Base-by-base conservation (phyloP, 2,888 invertebrate genomes). In the Pristionchus exspectatus region DNA sequence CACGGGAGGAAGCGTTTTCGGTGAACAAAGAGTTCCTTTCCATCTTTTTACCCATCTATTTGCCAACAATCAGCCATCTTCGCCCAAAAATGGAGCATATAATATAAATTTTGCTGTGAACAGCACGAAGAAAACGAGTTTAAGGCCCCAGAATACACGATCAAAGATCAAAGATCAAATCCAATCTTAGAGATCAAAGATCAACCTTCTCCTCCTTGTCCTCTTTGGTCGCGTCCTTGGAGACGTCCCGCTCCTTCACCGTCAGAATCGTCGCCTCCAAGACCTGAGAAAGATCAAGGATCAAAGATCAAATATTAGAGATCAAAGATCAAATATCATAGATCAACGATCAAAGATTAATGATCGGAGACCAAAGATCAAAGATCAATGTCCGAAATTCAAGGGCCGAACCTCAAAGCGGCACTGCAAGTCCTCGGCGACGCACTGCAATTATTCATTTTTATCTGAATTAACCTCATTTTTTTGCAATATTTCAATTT, bases 151-250 rank as follows among this genome's bases (percentile, higher is more conserved):
- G 21, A 24, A 59, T 18, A 14, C 56, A 56, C 4, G 18, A 56
- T 5, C 59, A 59, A 18, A 59, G 59, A 21, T 59, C 44, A 50
- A 50, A 50, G 59, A 59, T 24, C 59, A 59, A 4, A 12, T 4
- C 12, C 5, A 38, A 38, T 38, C 38, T 38, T 38, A 38, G 38
- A 38, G 24, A 59, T 5, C 59, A 59, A 38, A 56, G 18, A 56
- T 18, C 56, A 56, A 59, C 66, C 66, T 66, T 66, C 66, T n/a
- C 27, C 16, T 74, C 74, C 74, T 74, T 74, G 21, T 74, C 74
- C 33, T 74, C 74, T 9, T 38, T 74, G 33, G 74, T 74, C 38
- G 30, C 38, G 7, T 74, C 74, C 74, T 74, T 74, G 33, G 69
- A 69, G 69, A 27, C 16, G n/a, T 69, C 69, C 30, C n/a, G 21